Base-by-base conservation (phyloP, 2,888 invertebrate species). In the Taphrorychus bicolor region DNA sequence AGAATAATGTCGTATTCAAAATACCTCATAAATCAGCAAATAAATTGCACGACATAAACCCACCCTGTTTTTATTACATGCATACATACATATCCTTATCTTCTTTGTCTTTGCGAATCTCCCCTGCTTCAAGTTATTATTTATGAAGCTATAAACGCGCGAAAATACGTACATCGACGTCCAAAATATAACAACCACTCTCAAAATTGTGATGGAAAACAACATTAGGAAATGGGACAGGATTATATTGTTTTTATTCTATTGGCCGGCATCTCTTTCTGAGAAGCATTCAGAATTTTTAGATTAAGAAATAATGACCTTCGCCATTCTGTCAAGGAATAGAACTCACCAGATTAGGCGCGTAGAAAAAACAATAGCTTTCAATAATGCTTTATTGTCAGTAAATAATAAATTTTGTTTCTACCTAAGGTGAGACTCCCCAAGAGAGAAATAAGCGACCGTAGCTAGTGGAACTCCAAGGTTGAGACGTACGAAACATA, bases 51-150 rank as follows among this genome's bases (percentile, higher is more conserved):
- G 48, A 23, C 62, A 32, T 45, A 56, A 61, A 48, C 56, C 56
- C 19, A 24, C 32, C 14, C 14, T 48, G 48, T 62, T 62, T 62
- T 62, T 62, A 62, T 62, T 62, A 56, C 56, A 54, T 62, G 62
- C 62, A 62, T 62, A 56, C 56, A 62, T 54, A 56, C 56, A 62
- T 54, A 62, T 54, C 62, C 56, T 54, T 62, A 62, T 62, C 56
- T 56, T 62, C 62, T 62, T 62, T 62, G 62, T 62, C 48, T 62
- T 62, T 62, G 48, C 48, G 48, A 32, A 54, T 54, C 56, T 48
- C 54, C 56, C 24, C 19, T n/a, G n/a, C n/a, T n/a, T n/a, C n/a
- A n/a, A n/a, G 52, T 45, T 65, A 59, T 65, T 65, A 65, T 65
- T 65, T 65, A 54, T 53, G 24, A 53, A 58, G 59, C 58, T 42